phyloP scores from a whole-genome alignment of 1,140 invertebrate genomes.

The Pseudomyrmex pallidus region DNA sequence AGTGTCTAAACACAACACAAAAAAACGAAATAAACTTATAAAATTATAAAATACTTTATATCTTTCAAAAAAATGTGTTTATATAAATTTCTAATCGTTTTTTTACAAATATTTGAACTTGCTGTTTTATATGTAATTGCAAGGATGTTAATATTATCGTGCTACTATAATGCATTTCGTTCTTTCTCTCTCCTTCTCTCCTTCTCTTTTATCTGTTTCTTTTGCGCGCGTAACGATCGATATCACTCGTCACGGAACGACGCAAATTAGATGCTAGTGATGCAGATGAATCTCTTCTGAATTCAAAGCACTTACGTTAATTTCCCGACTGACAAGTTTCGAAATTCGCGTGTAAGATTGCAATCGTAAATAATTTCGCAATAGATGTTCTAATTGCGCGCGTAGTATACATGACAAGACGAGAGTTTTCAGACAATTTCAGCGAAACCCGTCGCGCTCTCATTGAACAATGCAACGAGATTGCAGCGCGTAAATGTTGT shows the following conservation, averaged over 20 bases:
- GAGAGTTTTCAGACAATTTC: slow-evolving; percentile 33
- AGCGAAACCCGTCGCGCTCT: not conserved
- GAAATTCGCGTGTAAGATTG: no score
- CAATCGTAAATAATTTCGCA: no score
- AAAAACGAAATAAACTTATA: no score
- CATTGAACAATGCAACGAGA: slow-evolving; percentile 4
- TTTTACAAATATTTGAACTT: no score
- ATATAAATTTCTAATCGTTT: no score
- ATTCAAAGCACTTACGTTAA: not conserved
- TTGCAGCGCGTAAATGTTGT: slow-evolving; percentile 34
- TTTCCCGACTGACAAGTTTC: no score
- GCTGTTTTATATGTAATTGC: no score
- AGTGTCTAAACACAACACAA: no score
- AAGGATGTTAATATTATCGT: slow-evolving; percentile 35
- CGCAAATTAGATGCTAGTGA: slow-evolving; percentile 32
- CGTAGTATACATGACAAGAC: no score
- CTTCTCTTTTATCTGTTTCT: not conserved
- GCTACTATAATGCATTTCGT: not conserved
- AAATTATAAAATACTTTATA: no score
- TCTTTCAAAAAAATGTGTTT: no score
- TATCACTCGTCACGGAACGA: slow-evolving; percentile 30
- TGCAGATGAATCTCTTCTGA: slow-evolving; percentile 21
- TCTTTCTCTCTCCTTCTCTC: not conserved
- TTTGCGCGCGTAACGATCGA: slow-evolving; percentile 26
- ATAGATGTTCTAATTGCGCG: slow-evolving; percentile 10